Evolutionary conservation across 2,888 invertebrate species (phyloP).

Genomic region (Drepanosiphum platanoidis): DNA sequence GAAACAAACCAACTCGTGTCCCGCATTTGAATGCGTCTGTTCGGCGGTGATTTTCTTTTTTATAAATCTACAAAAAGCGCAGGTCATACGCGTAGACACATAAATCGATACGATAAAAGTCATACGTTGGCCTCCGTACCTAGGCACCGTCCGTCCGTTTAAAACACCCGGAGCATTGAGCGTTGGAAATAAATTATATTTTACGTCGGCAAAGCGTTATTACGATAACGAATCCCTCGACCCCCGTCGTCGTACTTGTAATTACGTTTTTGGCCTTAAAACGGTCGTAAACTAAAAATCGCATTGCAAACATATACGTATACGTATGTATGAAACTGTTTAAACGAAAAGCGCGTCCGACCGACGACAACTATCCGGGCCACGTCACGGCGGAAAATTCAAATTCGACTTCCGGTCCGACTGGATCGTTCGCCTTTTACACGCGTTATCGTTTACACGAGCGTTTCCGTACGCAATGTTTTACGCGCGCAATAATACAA

Average conservation of each 20-base stretch:
- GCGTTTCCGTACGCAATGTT: too few relatives aligned
- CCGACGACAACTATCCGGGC: too few relatives aligned
- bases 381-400: neutral
- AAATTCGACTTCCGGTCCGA: too few relatives aligned
- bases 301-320: neutral
- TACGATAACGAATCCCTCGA: conserved; percentile 1
- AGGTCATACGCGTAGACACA: neutral
- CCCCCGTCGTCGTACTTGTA: neutral
- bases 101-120: conserved; percentile 12
- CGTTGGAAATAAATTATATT: neutral
- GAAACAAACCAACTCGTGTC: too few relatives aligned
- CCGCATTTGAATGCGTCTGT: too few relatives aligned
- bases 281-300: conserved; percentile 7
- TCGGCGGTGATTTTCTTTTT: too few relatives aligned
- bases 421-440: too few relatives aligned
- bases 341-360: neutral
- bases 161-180: neutral
- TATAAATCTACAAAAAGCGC: too few relatives aligned
- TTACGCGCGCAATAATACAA: too few relatives aligned
- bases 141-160: neutral
- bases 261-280: neutral
- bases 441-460: too few relatives aligned
- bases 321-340: neutral
- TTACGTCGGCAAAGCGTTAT: neutral
- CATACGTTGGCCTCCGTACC: neutral